Base-by-base conservation (phyloP, 2,888 invertebrate genomes). In the Amblyteles armatorius region DNA sequence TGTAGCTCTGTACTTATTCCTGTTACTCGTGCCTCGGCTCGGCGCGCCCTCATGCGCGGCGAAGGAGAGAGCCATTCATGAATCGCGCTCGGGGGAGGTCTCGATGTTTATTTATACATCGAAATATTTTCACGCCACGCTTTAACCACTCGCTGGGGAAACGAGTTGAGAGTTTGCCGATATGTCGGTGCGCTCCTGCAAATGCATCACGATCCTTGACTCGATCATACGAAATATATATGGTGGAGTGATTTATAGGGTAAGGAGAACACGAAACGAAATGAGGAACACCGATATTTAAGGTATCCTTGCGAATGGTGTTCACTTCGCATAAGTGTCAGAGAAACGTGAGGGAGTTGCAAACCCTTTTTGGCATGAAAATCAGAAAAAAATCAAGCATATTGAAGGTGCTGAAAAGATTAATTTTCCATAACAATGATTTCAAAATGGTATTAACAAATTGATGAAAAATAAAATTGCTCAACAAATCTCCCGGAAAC, bases 61-160 rank as follows among this genome's bases (percentile, higher is more conserved):
- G 40, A 67, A 63, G n/a, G 79, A 55, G 67, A 77, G 79, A 84
- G 87, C 90, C 91, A 91, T 91, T 91, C 91, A 91, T 92, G 92
- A 92, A 92, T 89, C 88, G 88, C 74, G 87, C 88, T 87, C 86
- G 79, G 88, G 86, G 81, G 80, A 78, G 84, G 73, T 81, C 78
- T 86, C 84, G 83, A 84, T 87, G 89, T 90, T 91, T 91, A 91
- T 91, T 91, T 91, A 91, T 91, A 90, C 84, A 88, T 79, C 72
- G 80, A 87, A 89, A 79, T 88, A 81, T 84, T 85, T 83, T 48
- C 73, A 52, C 72, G 76, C 73, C 48, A 67, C 67, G 67, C 63
- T 72, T 26, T 13, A 26, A 22, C 57, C 57, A 33, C 63, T 63
- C 63, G 16, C 26, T 29, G 33, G n/a, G 26, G 33, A 63, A 63